Base-by-base conservation (phyloP, 2,888 invertebrate genomes). In the Hoplodrina ambigua region DNA sequence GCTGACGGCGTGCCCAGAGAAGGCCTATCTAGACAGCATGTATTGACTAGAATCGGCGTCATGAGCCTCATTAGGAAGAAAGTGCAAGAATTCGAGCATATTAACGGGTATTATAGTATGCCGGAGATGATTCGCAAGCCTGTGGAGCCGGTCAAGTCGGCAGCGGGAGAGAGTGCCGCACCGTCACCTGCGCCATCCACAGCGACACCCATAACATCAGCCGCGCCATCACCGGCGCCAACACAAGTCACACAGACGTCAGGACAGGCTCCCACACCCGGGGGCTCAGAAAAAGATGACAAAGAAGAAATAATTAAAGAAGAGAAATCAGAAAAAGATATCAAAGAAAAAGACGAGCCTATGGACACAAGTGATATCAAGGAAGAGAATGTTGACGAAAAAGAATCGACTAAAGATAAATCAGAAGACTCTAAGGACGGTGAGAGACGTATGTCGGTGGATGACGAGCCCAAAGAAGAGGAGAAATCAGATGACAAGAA, bases 51-150 rank as follows among this genome's bases (percentile, higher is more conserved):
- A 81, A 99, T 99, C 81, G 99, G 99, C 17, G 99, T 99, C 1
- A 99, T 99, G 99, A 99, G 99, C 19, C 96, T 99, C 30, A 99
- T 99, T 67, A 97, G 99, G 70, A 99, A 99, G 94, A 99, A 99
- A 96, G 99, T 99, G 46, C 99, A 99, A 91, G 99, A 99, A 90
- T 99, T 99, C 92, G 99, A 99, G 91, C 98, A 98, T 88, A 99
- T 99, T 77, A 99, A 99, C 91, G 99, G 99, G 1, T 98, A 98
- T 85, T 99, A 99, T 91, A 99, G 99, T 88, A 99, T 99, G 98
- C 99, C 99, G 0, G 98, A 99, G 91, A 96, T 98, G 86, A 97
- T 98, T 81, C 97, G 98, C 58, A 98, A 97, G 90, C 97, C 98
- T 0, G 97, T 98, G 1, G 97, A 98, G 84, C 97, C 98, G 0